Base-by-base conservation (phyloP, 2,888 invertebrate species). In the Fragum whitleyi region DNA sequence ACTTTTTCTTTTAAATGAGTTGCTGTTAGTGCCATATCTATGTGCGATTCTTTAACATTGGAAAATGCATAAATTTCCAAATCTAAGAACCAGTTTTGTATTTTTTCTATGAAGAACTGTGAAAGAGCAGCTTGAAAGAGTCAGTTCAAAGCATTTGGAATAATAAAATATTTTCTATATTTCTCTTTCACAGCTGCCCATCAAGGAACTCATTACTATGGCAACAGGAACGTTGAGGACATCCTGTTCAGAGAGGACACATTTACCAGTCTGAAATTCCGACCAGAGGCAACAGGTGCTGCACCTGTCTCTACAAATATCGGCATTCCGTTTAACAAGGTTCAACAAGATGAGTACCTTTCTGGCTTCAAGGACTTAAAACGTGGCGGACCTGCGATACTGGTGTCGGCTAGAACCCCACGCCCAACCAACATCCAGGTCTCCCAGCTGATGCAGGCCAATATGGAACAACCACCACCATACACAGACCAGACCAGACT, bases 181-280 rank as follows among this genome's bases (percentile, higher is more conserved):
- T n/a, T n/a, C n/a, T n/a, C n/a, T n/a, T 36, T 65, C 42, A 26
- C 26, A 65, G 65, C 39, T 42, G 26, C 65, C 16, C 65, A 65
- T 3, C 26, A n/a, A 36, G 71, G 79, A 14, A 71, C 73, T 6
- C 70, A 62, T 42, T 77, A 77, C 57, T 55, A 39, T 21, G 73
- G 59, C 16, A 55, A 67, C 11, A 57, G 53, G 51, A 67, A 36
- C 7, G 62, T 26, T 11, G 82, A 82, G 26, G 70, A 77, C n/a
- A 68, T 74, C 16, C 55, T 83, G 53, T 80, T 73, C 77, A 42
- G 73, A n/a, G 79, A 80, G 21, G 71, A 80, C 21, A 75, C 83
- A 7, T 83, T 83, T 55, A 72, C 80, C 0, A 83, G 80, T 53
- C 74, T 83, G 80, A 68, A 71, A 19, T 77, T 77, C 72, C 62